Conservation (phyloP, 2,888 invertebrate genomes). For the Sycophila texana region DNA sequence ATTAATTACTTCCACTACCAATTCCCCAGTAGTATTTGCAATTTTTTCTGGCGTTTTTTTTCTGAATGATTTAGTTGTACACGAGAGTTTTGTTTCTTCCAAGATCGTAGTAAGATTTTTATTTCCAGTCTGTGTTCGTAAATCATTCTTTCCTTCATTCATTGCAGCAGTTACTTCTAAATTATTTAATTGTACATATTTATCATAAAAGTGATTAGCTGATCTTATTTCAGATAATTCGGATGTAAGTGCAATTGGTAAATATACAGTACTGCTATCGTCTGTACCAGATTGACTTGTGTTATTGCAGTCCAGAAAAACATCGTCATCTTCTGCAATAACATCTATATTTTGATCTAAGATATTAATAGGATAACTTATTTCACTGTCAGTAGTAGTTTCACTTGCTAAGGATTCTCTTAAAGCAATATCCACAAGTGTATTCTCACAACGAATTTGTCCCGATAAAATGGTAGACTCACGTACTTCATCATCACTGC, state of each 20-base stretch:
- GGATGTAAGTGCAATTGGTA: constrained; percentile 8
- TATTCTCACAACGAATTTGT: constrained; percentile 6
- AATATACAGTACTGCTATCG: constrained; percentile 49
- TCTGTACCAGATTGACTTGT: not conserved
- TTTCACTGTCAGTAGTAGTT: constrained; percentile 23
- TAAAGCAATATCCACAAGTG: not conserved
- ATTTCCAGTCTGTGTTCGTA: not conserved
- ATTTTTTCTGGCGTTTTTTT: not conserved
- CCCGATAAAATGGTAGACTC: constrained; percentile 48
- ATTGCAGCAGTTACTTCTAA: constrained; percentile 5
- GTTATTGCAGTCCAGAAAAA: constrained; percentile 46
- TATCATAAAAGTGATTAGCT: constrained; percentile 33
- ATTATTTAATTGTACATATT: constrained; percentile 24
- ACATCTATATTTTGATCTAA: constrained; percentile 53
- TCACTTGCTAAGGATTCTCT: constrained; percentile 23
- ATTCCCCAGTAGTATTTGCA: constrained; percentile 12
- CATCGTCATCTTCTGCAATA: constrained; percentile 43
- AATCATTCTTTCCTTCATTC: not conserved
- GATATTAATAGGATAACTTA: constrained; percentile 36
- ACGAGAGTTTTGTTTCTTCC: constrained; percentile 46
- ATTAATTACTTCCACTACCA: constrained; percentile 6
- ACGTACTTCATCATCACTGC: not conserved
- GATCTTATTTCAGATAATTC: constrained; percentile 11
- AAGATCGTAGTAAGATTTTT: constrained; percentile 33
- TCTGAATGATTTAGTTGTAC: constrained; percentile 25